Conservation (phyloP, 2,888 invertebrate species). For the Lumbricus terrestris region DNA sequence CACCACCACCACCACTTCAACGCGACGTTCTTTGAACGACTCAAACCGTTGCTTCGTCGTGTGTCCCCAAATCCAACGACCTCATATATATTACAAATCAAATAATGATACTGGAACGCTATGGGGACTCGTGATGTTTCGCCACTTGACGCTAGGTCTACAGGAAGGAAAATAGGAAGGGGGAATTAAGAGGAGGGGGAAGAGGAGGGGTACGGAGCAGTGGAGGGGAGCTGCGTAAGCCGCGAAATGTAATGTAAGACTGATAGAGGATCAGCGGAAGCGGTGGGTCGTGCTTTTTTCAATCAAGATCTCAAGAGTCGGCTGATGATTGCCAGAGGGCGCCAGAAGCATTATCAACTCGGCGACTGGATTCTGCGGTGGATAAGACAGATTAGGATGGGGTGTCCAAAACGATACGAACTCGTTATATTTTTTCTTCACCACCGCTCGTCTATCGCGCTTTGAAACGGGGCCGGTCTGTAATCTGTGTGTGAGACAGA, state of each 20-base stretch:
- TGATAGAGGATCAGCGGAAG: not conserved
- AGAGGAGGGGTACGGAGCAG: not conserved
- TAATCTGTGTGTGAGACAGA: no score
- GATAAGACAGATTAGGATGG: not conserved
- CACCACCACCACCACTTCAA: no score
- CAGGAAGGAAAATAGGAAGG: no score
- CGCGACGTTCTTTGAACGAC: not conserved
- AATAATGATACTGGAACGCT: no score
- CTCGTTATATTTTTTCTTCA: not conserved
- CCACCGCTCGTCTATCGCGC: not conserved
- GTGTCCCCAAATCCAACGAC: no score
- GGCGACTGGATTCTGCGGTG: not conserved
- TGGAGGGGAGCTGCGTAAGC: not conserved
- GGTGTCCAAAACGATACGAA: not conserved
- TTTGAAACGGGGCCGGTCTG: not conserved
- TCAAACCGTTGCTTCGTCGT: not conserved
- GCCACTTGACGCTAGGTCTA: not conserved
- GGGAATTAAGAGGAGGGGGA: no score
- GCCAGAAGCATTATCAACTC: slow-evolving; percentile 3
- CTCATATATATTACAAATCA: no score
- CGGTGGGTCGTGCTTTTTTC: not conserved
- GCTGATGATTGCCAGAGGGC: slow-evolving; percentile 3
- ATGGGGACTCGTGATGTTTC: not conserved
- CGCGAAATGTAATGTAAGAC: not conserved
- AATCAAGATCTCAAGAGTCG: not conserved